Evolutionary conservation across 64 coral and sea anemone species (phyloP).

Genomic region (Porites lutea): DNA sequence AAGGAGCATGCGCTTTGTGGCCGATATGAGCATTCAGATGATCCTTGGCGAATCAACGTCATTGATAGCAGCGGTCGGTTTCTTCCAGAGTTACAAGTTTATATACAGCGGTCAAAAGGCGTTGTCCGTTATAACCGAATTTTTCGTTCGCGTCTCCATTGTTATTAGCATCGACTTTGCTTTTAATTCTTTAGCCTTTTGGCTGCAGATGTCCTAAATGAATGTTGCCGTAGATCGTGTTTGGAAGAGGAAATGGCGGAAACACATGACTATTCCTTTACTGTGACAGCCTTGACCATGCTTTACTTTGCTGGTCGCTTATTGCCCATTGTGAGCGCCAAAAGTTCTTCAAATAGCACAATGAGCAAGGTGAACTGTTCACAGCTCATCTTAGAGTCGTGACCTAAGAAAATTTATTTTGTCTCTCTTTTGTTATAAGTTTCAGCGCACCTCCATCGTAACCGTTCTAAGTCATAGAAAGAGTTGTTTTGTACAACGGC

Average conservation of each 20-base stretch:
- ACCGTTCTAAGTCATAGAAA: too few relatives aligned
- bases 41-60: too few relatives aligned
- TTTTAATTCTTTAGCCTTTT: conserved; percentile 48
- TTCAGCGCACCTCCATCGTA: too few relatives aligned
- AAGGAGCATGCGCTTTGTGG: too few relatives aligned
- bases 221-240: conserved; percentile 43
- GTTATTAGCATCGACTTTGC: conserved; percentile 50
- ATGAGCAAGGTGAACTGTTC: too few relatives aligned
- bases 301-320: conserved; percentile 39
- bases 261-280: conserved; percentile 40
- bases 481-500: too few relatives aligned
- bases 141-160: conserved; percentile 35
- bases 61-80: conserved; percentile 70
- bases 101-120: too few relatives aligned
- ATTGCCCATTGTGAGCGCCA: conserved; percentile 21
- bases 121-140: too few relatives aligned
- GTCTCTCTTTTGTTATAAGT: too few relatives aligned
- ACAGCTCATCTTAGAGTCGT: too few relatives aligned
- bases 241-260: conserved; percentile 55
- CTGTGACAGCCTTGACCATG: conserved; percentile 45
- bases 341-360: neutral
- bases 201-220: conserved; percentile 53
- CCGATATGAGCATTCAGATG: too few relatives aligned
- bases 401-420: too few relatives aligned
- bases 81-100: conserved; percentile 45